Base-by-base conservation (phyloP, 2,888 invertebrate genomes). In the Eilema griseolum region DNA sequence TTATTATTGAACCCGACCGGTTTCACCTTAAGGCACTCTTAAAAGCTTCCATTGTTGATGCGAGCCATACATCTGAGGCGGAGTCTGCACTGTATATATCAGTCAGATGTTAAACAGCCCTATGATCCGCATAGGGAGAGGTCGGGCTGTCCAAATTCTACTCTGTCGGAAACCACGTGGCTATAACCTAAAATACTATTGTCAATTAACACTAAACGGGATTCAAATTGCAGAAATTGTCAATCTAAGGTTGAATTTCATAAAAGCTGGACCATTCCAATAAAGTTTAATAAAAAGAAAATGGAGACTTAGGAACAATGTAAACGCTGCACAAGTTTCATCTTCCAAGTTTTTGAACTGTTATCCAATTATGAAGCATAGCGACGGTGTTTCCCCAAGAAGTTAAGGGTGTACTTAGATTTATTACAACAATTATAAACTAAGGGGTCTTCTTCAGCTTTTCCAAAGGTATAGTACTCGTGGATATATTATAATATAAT, bases 321-420 rank as follows among this genome's bases (percentile, higher is more conserved):
- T 41, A 26, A 41, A 62, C 41, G 26, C 26, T 24, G 11, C 5
- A 10, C 41, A 41, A 62, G 24, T 26, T 26, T 20, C 41, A 11
- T 62, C 26, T 62, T 62, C 41, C 24, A 41, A 62, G 37, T 41
- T 61, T 62, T 41, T 26, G 16, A 62, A 26, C 24, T 24, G 20
- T 41, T 62, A 41, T 41, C 24, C 24, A 62, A 41, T 62, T 62
- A 62, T 26, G 20, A 41, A 41, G 62, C 41, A 0, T 62, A 24
- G 20, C 62, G 62, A 62, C 24, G 26, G 20, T 37, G 37, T 24
- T 37, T 0, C 23, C 7, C 16, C 14, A 33, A 62, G 33, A 37
- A 62, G 61, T 62, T 62, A 8, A 23, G 41, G 62, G 24, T 62
- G 23, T 16, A 16, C 16, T 59, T 62, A 20, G 5, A 62, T 41